phyloP scores from a whole-genome alignment of 2,797 vertebrate genomes.

The Pipistrellus pipistrellus region DNA sequence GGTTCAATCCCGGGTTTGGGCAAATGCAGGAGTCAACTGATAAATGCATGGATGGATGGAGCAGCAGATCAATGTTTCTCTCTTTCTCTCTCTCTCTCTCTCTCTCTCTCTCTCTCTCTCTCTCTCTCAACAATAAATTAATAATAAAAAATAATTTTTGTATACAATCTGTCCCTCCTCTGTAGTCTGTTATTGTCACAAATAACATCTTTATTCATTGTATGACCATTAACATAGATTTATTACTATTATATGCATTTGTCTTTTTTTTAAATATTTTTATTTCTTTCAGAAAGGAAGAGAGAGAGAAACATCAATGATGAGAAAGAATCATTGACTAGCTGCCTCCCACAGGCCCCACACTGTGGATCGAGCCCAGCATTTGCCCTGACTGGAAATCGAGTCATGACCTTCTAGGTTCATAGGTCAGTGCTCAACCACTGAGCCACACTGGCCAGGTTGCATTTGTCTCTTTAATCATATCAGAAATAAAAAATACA shows the following conservation, averaged over 20 bases:
- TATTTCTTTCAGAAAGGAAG: no score
- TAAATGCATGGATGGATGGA: background rate
- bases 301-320: no score
- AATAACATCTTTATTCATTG: constrained; percentile 22
- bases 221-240: background rate
- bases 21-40: background rate
- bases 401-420: no score
- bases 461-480: constrained; percentile 16
- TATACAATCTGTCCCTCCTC: background rate
- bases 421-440: no score
- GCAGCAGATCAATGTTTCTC: background rate
- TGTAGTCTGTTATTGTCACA: background rate
- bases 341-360: no score
- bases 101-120: background rate
- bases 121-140: background rate
- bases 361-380: no score
- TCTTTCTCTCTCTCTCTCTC: background rate
- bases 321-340: no score
- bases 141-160: background rate
- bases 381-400: no score
- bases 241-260: background rate
- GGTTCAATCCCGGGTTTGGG: background rate
- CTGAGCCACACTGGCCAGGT: no score
- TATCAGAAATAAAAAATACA: background rate
- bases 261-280: background rate